Evolutionary conservation across 2,113 vertebrate genomes (phyloP).

Genomic region (Ranitomeya imitator): DNA sequence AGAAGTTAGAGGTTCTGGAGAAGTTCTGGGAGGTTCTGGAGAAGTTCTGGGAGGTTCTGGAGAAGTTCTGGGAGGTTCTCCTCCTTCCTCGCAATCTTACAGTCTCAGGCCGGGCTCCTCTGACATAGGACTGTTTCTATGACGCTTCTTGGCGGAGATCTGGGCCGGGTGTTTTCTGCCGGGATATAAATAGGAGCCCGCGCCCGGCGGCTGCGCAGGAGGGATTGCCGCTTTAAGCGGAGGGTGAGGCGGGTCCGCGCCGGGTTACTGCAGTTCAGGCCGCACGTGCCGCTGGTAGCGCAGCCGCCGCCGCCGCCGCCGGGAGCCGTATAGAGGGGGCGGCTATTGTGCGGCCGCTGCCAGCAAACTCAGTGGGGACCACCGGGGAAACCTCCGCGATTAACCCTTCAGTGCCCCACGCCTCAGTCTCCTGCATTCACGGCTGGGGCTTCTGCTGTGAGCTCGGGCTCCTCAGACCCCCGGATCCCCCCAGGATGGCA

Average conservation of each 20-base stretch:
- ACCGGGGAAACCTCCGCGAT: not conserved
- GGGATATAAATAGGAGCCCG: not conserved
- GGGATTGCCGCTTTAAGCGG: constrained; percentile 60
- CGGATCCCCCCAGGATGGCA: too few relatives aligned
- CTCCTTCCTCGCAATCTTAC: too few relatives aligned
- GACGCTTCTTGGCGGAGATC: too few relatives aligned
- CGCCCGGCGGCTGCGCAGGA: not conserved
- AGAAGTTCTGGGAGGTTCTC: too few relatives aligned
- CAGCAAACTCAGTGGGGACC: not conserved
- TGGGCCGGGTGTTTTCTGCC: not conserved
- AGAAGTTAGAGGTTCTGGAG: not conserved
- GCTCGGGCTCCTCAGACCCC: too few relatives aligned
- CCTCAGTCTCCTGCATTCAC: not conserved
- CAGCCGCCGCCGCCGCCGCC: not conserved
- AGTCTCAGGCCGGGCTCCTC: too few relatives aligned
- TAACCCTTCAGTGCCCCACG: not conserved
- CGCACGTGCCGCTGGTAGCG: constrained; percentile 59
- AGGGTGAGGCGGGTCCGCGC: constrained; percentile 46
- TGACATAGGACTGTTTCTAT: too few relatives aligned
- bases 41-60: not conserved
- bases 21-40: not conserved
- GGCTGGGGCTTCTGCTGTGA: too few relatives aligned
- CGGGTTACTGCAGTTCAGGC: constrained; percentile 65
- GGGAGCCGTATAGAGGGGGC: not conserved
- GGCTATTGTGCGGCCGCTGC: constrained; percentile 4